phyloP scores from a whole-genome alignment of 2,797 vertebrate species.

The Phrynocephalus vlangalii region DNA sequence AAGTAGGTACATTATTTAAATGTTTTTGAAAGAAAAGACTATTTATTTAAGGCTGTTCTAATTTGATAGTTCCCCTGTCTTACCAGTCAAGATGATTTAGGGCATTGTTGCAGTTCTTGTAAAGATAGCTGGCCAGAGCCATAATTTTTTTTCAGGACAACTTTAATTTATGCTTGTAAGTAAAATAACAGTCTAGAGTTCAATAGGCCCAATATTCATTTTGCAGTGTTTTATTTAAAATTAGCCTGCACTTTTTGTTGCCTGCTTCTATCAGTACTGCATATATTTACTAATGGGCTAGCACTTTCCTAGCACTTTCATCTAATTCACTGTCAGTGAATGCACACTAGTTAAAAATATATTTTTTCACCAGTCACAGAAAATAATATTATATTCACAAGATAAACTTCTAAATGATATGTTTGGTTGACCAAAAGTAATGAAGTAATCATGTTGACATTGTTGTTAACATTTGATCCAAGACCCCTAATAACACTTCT shows the following conservation, averaged over 20 bases:
- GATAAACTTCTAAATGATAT: slow-evolving; percentile 4
- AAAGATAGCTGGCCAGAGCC: background rate
- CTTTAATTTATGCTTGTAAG: background rate
- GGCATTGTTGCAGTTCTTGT: background rate
- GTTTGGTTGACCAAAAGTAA: slow-evolving; percentile 22
- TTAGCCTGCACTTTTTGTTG: background rate
- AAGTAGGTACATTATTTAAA: background rate
- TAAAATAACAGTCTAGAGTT: slow-evolving; percentile 15
- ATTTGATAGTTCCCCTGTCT: background rate
- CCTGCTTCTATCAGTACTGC: background rate
- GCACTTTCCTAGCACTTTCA: background rate
- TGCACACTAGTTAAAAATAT: background rate
- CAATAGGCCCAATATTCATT: background rate
- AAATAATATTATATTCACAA: background rate
- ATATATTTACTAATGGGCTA: background rate
- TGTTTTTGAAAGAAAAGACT: background rate
- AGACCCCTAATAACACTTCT: background rate
- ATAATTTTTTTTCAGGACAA: background rate
- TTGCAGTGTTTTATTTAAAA: slow-evolving; percentile 25
- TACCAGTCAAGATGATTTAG: background rate
- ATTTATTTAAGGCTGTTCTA: background rate
- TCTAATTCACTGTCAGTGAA: background rate
- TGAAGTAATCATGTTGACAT: no score
- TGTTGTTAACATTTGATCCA: background rate
- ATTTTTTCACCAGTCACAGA: background rate